Conservation (phyloP, 2,888 invertebrate genomes). For the Drosophila kokeensis region DNA sequence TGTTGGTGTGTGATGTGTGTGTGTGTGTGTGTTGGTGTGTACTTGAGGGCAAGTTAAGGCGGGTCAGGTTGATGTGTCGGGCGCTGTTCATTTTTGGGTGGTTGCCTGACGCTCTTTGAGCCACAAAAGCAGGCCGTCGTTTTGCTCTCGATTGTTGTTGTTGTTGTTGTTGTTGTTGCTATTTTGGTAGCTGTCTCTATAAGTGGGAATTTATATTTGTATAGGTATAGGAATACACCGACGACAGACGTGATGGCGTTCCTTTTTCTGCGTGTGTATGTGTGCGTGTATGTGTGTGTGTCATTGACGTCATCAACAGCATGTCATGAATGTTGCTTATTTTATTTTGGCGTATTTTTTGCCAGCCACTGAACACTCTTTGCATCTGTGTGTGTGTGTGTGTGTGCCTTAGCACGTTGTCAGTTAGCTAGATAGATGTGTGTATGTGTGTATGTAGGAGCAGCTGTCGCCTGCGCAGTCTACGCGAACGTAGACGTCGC, state of each 20-base stretch:
- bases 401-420: constrained; percentile 42
- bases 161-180: constrained; percentile 55
- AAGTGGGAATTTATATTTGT: constrained; percentile 53
- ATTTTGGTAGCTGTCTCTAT: constrained; percentile 68
- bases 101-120: constrained; percentile 44
- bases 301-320: constrained; percentile 81
- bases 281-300: constrained; percentile 42
- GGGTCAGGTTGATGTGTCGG: constrained; percentile 74
- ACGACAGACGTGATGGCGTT: constrained; percentile 59
- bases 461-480: constrained; percentile 65
- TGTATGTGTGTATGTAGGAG: constrained; percentile 14
- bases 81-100: constrained; percentile 36
- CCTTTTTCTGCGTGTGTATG: constrained; percentile 28
- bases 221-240: constrained; percentile 28
- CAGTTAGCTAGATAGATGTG: constrained; percentile 30
- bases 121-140: constrained; percentile 39
- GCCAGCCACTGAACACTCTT: constrained; percentile 57
- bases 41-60: constrained; percentile 69
- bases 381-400: constrained; percentile 9
- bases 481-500: constrained; percentile 15
- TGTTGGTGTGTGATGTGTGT: constrained; percentile 12
- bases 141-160: constrained; percentile 45
- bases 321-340: constrained; percentile 76
- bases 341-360: constrained; percentile 50
- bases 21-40: constrained; percentile 42